phyloP scores from a whole-genome alignment of 2,888 invertebrate species.

The Pelosia muscerda region DNA sequence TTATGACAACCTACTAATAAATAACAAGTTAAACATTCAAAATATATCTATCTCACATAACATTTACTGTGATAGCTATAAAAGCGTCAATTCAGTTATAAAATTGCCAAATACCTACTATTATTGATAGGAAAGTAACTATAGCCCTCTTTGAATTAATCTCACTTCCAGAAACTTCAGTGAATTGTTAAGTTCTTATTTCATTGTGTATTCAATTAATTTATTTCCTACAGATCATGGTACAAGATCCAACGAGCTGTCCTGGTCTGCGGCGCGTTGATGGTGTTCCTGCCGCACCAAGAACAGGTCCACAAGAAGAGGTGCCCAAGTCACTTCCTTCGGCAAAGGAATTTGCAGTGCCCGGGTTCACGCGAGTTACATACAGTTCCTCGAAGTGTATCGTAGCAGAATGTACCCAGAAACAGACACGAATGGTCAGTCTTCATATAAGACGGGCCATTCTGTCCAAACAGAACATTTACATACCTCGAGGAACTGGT shows the following conservation, averaged over 20 bases:
- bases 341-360: background rate
- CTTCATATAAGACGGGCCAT: background rate
- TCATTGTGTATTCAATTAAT: too few species aligned
- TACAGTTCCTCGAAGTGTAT: background rate
- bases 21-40: too few species aligned
- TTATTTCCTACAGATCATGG: background rate
- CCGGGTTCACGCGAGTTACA: background rate
- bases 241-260: background rate
- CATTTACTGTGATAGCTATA: too few species aligned
- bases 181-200: background rate
- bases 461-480: background rate
- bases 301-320: background rate
- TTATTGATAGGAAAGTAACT: too few species aligned
- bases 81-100: too few species aligned
- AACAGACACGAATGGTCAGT: background rate
- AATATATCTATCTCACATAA: too few species aligned
- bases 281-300: background rate
- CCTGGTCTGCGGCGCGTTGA: background rate
- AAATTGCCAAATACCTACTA: too few species aligned
- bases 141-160: background rate
- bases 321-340: background rate
- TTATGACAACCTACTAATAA: too few species aligned
- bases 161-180: too few species aligned
- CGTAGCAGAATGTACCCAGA: background rate
- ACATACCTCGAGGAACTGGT: background rate